phyloP scores from a whole-genome alignment of 2,888 invertebrate genomes.

The Clunio marinus region DNA sequence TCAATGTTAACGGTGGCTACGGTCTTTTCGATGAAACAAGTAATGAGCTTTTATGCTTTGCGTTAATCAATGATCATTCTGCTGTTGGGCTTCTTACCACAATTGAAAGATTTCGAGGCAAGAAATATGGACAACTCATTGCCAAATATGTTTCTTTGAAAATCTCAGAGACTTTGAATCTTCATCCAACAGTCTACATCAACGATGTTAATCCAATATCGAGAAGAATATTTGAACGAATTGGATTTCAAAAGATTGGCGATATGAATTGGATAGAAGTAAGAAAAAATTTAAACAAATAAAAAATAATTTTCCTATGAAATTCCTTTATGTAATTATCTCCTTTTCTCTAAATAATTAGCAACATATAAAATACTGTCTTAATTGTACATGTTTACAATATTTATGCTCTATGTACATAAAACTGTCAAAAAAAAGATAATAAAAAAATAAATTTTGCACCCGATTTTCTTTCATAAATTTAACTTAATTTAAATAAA shows the following conservation, averaged over 20 bases:
- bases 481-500: no score
- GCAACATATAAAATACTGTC: no score
- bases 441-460: no score
- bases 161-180: neutral
- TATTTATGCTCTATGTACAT: no score
- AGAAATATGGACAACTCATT: neutral
- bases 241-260: no score
- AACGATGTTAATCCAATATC: neutral
- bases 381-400: no score
- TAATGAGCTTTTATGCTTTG: neutral
- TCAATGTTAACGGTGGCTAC: neutral
- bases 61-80: neutral
- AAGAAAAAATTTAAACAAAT: neutral
- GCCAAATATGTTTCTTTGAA: neutral
- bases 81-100: neutral
- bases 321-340: neutral
- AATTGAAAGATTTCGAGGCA: neutral
- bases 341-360: no score
- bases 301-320: neutral
- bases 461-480: no score
- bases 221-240: neutral
- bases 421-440: no score
- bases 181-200: neutral
- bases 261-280: no score
- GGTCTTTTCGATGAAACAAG: neutral